A percentile compares a stretch with the other conserved stretches of the same genome.
Conservation (phyloP, 2,797 vertebrate species). For the Odontamblyopus rebecca region DNA sequence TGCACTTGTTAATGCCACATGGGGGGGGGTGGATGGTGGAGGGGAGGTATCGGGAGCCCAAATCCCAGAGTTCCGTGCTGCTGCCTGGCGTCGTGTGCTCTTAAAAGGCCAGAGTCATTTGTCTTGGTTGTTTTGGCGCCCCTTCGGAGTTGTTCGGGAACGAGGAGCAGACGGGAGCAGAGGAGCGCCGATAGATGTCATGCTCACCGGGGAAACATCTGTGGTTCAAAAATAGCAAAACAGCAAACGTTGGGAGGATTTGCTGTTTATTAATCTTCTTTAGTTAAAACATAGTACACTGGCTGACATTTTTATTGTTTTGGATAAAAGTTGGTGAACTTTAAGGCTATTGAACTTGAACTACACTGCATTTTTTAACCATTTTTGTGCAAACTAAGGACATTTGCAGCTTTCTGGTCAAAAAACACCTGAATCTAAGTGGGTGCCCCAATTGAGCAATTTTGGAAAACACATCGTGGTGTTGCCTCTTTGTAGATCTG, state of each 20-base stretch:
- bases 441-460: too few relatives aligned
- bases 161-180: constrained; percentile 24
- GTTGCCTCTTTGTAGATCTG: too few relatives aligned
- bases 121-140: constrained; percentile 63
- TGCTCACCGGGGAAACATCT: not conserved
- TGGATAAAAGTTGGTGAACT: not conserved
- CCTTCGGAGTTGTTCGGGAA: constrained; percentile 52
- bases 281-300: too few relatives aligned
- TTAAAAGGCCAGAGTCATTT: constrained; percentile 71
- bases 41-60: constrained; percentile 45
- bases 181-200: constrained; percentile 41
- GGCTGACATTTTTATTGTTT: not conserved
- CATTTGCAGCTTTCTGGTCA: too few relatives aligned
- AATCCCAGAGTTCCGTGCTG: not conserved
- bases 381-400: too few relatives aligned
- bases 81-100: constrained; percentile 51
- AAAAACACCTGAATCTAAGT: too few relatives aligned
- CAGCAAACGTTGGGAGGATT: not conserved
- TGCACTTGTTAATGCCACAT: constrained; percentile 64
- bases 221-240: not conserved
- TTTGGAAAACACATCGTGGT: too few relatives aligned
- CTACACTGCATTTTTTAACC: too few relatives aligned
- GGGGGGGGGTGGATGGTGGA: constrained; percentile 46
- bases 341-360: not conserved
- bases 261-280: too few relatives aligned